These are phyloP conservation scores for Julus scandinavius DNA, from an alignment of 2,888 invertebrate genomes.

Conservation along the genomic window DNA sequence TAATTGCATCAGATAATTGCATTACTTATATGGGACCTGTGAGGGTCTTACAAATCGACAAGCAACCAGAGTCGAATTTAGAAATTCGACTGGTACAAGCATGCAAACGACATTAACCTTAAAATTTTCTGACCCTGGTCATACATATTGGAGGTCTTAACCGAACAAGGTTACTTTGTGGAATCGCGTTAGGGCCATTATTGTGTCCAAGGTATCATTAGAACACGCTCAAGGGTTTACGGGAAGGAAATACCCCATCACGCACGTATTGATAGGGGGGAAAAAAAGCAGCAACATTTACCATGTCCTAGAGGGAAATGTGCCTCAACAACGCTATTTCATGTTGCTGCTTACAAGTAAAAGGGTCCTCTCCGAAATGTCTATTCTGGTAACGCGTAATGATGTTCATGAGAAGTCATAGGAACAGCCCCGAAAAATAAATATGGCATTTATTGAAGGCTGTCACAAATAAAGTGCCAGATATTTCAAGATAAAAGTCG, in stretches of 20 bases:
- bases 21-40: not conserved
- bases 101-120: not conserved
- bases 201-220: not conserved
- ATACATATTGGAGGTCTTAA: not conserved
- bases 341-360: not conserved
- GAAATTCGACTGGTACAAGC: not conserved
- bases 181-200: not conserved
- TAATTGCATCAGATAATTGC: too few species aligned
- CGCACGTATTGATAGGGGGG: not conserved
- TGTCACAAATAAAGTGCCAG: slow-evolving; percentile 35
- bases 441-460: slow-evolving; percentile 39
- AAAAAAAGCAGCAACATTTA: not conserved
- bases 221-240: not conserved
- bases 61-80: not conserved
- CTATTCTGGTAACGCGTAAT: slow-evolving; percentile 7
- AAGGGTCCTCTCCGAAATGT: not conserved
- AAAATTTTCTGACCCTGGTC: not conserved
- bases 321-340: not conserved
- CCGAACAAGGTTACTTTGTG: not conserved
- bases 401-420: slow-evolving; percentile 6
- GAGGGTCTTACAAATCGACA: not conserved
- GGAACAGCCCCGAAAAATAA: slow-evolving; percentile 27
- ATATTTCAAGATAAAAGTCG: slow-evolving; percentile 19
- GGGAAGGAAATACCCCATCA: not conserved
- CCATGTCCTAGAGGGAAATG: slow-evolving; percentile 7